Evolutionary conservation across 2,113 vertebrate species (phyloP).

Genomic region (Xiphias gladius): DNA sequence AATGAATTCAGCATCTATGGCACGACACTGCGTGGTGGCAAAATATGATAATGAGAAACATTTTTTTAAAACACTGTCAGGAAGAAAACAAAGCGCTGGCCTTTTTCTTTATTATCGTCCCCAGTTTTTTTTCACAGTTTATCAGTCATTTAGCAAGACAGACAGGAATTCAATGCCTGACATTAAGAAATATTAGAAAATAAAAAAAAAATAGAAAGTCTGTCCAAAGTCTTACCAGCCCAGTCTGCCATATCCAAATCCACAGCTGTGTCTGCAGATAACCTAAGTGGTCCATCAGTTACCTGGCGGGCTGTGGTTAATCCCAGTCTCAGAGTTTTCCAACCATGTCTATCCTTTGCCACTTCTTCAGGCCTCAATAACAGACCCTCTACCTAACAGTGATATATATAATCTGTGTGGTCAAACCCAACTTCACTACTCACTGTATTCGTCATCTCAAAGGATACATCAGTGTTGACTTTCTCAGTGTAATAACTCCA

Average conservation of each 20-base stretch:
- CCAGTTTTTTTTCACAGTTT: neutral
- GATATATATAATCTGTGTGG: neutral
- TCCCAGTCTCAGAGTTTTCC: neutral
- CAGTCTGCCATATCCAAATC: neutral
- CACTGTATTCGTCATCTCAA: conserved; percentile 13
- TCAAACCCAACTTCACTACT: neutral
- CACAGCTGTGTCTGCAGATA: neutral
- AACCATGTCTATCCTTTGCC: neutral
- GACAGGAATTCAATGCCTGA: neutral
- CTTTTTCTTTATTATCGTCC: too few species aligned
- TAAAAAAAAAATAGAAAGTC: neutral
- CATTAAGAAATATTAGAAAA: neutral
- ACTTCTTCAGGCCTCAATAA: conserved; percentile 8
- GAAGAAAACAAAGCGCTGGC: neutral
- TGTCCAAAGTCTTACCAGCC: neutral
- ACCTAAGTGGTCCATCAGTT: neutral
- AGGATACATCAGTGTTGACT: conserved; percentile 1
- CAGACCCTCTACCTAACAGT: neutral
- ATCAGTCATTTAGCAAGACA: neutral
- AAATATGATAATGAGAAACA: neutral
- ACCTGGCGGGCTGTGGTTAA: neutral
- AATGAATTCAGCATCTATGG: neutral
- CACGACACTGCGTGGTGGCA: too few species aligned
- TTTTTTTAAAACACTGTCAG: neutral
- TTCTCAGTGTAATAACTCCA: neutral